Evolutionary conservation across 2,888 invertebrate species (phyloP), one percentile per base, ranked within the genome.

Genomic region (Macropis europaea): DNA sequence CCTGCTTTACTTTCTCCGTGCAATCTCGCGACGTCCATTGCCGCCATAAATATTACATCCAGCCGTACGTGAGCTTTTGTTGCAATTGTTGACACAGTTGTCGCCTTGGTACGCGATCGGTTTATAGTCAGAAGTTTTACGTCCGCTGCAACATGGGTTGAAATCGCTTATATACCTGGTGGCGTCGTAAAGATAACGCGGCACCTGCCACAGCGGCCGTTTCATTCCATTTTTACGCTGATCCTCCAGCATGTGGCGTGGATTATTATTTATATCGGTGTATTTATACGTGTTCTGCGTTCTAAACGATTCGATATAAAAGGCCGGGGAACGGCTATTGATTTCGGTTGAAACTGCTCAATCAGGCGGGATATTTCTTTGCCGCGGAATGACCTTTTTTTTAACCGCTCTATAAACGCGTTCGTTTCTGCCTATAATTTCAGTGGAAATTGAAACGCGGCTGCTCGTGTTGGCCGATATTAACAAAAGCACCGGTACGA

Each of bases 331-430:
- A 70, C 62, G 81, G 60, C 62, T 81, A 80, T 80, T 77, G 81
- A 80, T 81, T 80, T 67, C 63, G 57, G 71, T 53, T 43, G 78
- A 77, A 76, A 75, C 70, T 61, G 73, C 68, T 80, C 81, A 71
- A 77, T 80, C 81, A 48, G 68, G 45, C 42, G 36, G 61, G 67
- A 75, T 60, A 72, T 67, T 78, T 74, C 78, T 77, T 77, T 63
- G 62, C 60, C 43, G 75, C 47, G 47, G 59, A 71, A 56, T 64
- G 50, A 64, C 47, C 66, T 57, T 79, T 60, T 78, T 52, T 52
- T 43, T 3, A n/a, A n/a, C 52, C 38, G 22, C 28, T 22, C n/a
- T 19, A n/a, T n/a, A 40, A 43, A 34, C 43, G 22, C 45, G 4
- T 42, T 28, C 5, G 52, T 34, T 15, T 34, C 32, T 0, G 6